Conservation (phyloP, 2,888 invertebrate genomes). For the Conomelus anceps region DNA sequence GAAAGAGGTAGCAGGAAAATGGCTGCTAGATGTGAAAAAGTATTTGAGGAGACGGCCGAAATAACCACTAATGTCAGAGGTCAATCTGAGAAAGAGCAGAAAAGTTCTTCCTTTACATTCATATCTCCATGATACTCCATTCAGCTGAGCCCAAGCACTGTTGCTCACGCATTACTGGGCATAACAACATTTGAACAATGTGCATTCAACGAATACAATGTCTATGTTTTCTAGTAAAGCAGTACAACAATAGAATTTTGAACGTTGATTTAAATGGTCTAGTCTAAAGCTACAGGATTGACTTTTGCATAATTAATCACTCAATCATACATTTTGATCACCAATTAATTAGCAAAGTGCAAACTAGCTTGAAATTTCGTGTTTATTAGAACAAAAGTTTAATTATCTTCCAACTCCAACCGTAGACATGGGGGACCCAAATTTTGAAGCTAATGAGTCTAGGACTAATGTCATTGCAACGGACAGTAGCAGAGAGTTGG, state of each 20-base stretch:
- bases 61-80: background rate
- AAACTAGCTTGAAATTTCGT: background rate
- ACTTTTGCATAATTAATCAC: background rate
- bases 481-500: no score
- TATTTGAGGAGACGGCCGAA: background rate
- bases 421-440: background rate
- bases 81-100: background rate
- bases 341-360: background rate
- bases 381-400: background rate
- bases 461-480: no score
- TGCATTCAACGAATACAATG: background rate
- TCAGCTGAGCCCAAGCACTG: no score
- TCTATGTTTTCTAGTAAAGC: background rate
- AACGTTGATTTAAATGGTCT: background rate
- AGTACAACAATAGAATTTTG: background rate
- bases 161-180: background rate
- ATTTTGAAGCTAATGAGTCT: no score
- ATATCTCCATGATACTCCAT: background rate
- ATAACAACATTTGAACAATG: background rate
- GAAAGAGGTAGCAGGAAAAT: background rate
- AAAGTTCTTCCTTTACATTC: background rate
- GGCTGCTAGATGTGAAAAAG: background rate
- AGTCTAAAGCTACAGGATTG: background rate
- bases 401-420: background rate
- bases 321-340: background rate